phyloP scores from a whole-genome alignment of 2,113 vertebrate genomes.

The Cololabis saira region DNA sequence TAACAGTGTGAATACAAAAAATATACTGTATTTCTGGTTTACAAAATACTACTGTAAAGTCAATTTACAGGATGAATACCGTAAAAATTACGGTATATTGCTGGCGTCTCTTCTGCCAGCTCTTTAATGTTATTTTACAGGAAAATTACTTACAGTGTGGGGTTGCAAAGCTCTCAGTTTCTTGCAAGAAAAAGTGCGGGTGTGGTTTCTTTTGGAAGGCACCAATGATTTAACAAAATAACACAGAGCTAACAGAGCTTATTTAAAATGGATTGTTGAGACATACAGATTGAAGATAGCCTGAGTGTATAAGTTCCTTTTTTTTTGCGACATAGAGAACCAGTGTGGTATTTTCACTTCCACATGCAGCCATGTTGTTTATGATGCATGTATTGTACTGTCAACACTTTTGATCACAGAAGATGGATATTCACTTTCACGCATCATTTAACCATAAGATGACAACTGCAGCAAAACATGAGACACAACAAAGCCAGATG shows the following conservation, averaged over 20 bases:
- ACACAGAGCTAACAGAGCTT: conserved; percentile 13
- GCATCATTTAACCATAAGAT: conserved; percentile 77
- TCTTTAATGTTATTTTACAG: too few relatives aligned
- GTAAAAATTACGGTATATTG: too few relatives aligned
- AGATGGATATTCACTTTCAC: conserved; percentile 79
- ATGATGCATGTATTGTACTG: conserved; percentile 59
- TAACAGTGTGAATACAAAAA: too few relatives aligned
- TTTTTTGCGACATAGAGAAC: conserved; percentile 10
- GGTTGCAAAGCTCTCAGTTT: too few relatives aligned
- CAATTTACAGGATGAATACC: too few relatives aligned
- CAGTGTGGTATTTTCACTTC: conserved; percentile 35
- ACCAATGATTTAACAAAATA: conserved; percentile 22
- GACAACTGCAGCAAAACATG: conserved; percentile 56
- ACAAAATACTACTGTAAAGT: too few relatives aligned
- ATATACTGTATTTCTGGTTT: too few relatives aligned
- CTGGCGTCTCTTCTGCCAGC: too few relatives aligned
- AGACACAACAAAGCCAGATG: conserved; percentile 62
- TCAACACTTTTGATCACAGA: conserved; percentile 69
- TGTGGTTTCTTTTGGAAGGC: neutral
- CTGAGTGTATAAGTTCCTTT: conserved; percentile 1
- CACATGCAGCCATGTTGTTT: conserved; percentile 56
- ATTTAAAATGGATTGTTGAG: conserved; percentile 1
- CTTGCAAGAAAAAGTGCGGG: neutral
- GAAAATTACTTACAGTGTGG: too few relatives aligned
- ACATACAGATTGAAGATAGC: conserved; percentile 15